These are phyloP conservation scores for Hedya salicella DNA, from an alignment of 2,888 invertebrate species.

Conservation along the genomic window DNA sequence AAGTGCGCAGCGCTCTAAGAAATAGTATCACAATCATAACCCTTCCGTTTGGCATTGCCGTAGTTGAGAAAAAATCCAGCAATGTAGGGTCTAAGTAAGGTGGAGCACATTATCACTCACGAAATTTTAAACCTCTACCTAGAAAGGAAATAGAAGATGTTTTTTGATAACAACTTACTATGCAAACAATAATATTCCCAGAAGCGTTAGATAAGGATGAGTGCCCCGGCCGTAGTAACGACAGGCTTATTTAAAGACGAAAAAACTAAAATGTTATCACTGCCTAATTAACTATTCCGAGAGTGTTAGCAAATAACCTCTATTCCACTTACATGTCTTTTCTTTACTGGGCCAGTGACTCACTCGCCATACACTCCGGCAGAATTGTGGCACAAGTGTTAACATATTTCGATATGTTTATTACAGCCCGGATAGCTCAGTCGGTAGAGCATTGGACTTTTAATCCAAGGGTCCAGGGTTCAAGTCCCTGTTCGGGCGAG, in stretches of 20 bases:
- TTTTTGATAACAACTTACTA: constrained; percentile 44
- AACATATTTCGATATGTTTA: neutral
- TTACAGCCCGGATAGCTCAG: constrained; percentile 88
- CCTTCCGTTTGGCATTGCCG: no score
- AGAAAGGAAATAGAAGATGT: constrained; percentile 47
- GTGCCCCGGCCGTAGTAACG: constrained; percentile 1
- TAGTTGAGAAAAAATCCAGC: neutral
- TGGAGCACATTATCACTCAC: neutral
- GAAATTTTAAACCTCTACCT: constrained; percentile 28
- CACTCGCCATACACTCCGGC: neutral
- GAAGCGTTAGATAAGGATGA: constrained; percentile 32
- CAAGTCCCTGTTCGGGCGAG: constrained; percentile 90
- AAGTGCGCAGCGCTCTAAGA: no score
- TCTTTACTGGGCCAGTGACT: neutral
- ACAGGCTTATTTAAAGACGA: constrained; percentile 5
- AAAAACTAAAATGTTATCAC: constrained; percentile 6
- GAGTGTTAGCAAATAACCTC: neutral
- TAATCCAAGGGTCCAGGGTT: constrained; percentile 92
- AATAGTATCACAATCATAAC: no score
- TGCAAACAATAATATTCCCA: constrained; percentile 14
- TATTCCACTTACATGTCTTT: neutral
- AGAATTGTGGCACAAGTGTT: neutral
- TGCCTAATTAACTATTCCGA: neutral
- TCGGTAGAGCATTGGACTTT: constrained; percentile 91
- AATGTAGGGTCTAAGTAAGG: neutral